Conservation (phyloP, 2,113 vertebrate genomes). For the Panurus biarmicus region DNA sequence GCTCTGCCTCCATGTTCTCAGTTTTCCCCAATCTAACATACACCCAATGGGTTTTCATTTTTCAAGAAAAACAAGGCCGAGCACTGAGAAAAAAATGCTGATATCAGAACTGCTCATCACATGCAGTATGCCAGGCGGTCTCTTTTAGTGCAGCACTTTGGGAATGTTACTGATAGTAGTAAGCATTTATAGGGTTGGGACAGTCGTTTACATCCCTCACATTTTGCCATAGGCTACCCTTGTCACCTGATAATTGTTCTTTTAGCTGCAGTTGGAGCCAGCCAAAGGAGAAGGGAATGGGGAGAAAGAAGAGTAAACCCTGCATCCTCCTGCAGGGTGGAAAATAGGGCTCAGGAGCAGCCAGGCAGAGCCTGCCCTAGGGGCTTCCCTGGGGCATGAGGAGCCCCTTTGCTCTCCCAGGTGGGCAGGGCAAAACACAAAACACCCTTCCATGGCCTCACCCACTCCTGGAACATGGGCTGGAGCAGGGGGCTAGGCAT, state of each 20-base stretch:
- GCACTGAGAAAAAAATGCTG: neutral
- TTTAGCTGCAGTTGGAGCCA: neutral
- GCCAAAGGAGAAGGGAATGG: neutral
- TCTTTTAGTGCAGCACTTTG: neutral
- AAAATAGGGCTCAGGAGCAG: neutral
- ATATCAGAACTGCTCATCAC: neutral
- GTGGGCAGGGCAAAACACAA: neutral
- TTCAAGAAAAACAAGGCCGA: neutral
- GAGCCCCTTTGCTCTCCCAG: neutral
- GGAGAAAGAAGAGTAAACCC: neutral
- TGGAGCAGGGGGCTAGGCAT: neutral
- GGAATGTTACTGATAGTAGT: neutral
- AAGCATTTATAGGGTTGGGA: neutral
- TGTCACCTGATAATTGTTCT: neutral
- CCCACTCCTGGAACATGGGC: accelerated
- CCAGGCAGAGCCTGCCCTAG: neutral
- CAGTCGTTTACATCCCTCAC: neutral
- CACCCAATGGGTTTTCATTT: neutral
- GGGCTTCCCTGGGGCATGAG: neutral
- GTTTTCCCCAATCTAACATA: neutral
- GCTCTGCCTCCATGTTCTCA: neutral
- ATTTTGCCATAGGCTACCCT: neutral
- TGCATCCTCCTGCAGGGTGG: neutral
- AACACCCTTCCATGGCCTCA: accelerated
- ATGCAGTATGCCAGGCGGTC: neutral